phyloP scores from a whole-genome alignment of 1,140 invertebrate genomes.

The Chlorops oryzae region DNA sequence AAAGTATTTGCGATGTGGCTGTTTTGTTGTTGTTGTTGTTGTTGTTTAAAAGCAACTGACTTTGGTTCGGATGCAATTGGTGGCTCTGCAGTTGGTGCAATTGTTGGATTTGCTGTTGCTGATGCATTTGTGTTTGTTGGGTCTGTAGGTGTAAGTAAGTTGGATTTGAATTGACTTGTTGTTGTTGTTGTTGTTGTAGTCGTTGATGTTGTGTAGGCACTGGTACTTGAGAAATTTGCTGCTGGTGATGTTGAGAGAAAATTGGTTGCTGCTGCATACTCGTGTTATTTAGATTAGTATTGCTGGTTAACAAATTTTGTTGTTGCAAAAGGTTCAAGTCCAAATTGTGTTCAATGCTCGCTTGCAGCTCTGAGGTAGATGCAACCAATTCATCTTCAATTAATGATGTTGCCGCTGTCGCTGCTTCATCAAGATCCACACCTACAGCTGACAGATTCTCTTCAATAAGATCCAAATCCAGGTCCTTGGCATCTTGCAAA shows the following conservation, averaged over 20 bases:
- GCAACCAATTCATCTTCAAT: slow-evolving; percentile 9
- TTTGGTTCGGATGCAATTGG: too few species aligned
- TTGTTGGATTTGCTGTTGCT: not conserved
- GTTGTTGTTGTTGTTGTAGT: slow-evolving; percentile 22
- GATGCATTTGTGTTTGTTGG: not conserved
- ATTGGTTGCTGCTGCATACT: slow-evolving; percentile 8
- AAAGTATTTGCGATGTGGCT: slow-evolving; percentile 17
- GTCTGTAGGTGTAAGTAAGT: not conserved
- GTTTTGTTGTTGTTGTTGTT: slow-evolving; percentile 23
- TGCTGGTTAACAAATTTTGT: slow-evolving; percentile 2
- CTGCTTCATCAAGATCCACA: slow-evolving; percentile 35
- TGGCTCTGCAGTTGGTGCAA: not conserved
- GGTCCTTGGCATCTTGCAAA: slow-evolving; percentile 45
- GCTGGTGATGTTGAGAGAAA: slow-evolving; percentile 15
- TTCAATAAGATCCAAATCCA: slow-evolving; percentile 43
- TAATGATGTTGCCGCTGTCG: slow-evolving; percentile 26
- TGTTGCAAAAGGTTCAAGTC: slow-evolving; percentile 1
- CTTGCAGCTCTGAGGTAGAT: slow-evolving; percentile 7
- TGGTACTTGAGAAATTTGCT: slow-evolving; percentile 15
- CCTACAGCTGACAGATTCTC: slow-evolving; percentile 40
- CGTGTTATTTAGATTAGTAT: slow-evolving; percentile 1
- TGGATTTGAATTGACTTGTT: slow-evolving; percentile 11
- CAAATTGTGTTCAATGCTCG: slow-evolving; percentile 8
- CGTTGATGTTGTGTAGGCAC: slow-evolving; percentile 17
- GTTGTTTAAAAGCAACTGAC: too few species aligned